Evolutionary conservation across 2,888 invertebrate genomes (phyloP).

Genomic region (Biston stratarius): DNA sequence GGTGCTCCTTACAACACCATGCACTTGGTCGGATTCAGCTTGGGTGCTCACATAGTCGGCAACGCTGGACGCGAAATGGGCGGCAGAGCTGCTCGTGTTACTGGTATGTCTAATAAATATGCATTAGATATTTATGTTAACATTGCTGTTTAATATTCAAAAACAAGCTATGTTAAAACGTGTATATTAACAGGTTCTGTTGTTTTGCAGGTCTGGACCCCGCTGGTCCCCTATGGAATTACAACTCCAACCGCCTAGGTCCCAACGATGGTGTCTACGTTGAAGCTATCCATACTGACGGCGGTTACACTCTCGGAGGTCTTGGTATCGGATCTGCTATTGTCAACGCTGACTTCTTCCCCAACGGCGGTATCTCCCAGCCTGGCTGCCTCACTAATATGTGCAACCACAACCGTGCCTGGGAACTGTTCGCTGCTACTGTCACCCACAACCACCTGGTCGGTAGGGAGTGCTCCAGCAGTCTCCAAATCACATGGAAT

Average conservation of each 20-base stretch:
- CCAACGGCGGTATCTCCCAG: slow-evolving; percentile 83
- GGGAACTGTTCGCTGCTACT: slow-evolving; percentile 67
- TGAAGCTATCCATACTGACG: slow-evolving; percentile 78
- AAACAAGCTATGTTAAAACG: too few relatives aligned
- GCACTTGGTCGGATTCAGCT: slow-evolving; percentile 66
- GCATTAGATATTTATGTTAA: not conserved
- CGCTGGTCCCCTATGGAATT: slow-evolving; percentile 68
- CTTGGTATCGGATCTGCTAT: slow-evolving; percentile 78
- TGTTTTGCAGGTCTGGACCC: slow-evolving; percentile 66
- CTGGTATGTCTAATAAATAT: slow-evolving; percentile 51
- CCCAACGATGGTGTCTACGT: slow-evolving; percentile 70
- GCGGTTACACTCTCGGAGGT: slow-evolving; percentile 72
- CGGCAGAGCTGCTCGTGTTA: slow-evolving; percentile 58
- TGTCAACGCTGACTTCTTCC: slow-evolving; percentile 86
- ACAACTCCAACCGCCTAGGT: slow-evolving; percentile 54
- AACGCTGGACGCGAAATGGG: slow-evolving; percentile 58
- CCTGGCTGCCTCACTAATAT: slow-evolving; percentile 66
- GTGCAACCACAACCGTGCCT: slow-evolving; percentile 72
- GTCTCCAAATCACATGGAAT: slow-evolving; percentile 58
- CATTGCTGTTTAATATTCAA: too few relatives aligned
- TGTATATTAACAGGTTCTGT: too few relatives aligned
- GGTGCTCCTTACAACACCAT: slow-evolving; percentile 52
- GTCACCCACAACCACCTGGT: slow-evolving; percentile 65
- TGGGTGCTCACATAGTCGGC: slow-evolving; percentile 67
- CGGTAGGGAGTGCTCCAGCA: slow-evolving; percentile 58